Conservation (phyloP, 2,113 vertebrate species). For the Himantopus leucocephalus region DNA sequence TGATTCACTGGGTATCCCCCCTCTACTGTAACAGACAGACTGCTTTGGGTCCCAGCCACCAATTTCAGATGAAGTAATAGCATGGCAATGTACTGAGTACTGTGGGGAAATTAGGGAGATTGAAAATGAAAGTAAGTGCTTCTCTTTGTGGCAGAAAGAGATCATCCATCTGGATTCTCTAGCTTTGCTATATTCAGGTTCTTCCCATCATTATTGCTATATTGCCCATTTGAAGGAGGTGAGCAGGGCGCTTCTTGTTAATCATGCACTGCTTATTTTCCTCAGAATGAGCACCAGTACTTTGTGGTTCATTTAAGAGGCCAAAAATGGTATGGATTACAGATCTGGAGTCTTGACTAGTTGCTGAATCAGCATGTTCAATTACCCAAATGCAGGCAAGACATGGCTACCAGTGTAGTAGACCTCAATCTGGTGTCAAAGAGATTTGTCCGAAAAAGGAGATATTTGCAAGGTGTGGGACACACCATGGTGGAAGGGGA, state of each 20-base stretch:
- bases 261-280: background rate
- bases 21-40: background rate
- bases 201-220: background rate
- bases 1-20: background rate
- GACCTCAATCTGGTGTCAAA: background rate
- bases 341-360: background rate
- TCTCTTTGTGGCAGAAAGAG: background rate
- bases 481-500: background rate
- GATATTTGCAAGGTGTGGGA: background rate
- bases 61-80: background rate
- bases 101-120: background rate
- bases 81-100: background rate
- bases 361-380: background rate
- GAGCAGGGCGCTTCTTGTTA: background rate
- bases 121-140: background rate
- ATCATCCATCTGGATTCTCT: background rate
- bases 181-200: background rate
- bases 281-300: background rate
- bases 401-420: background rate
- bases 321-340: background rate
- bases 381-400: background rate
- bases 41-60: background rate
- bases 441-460: background rate
- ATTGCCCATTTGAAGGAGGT: background rate
- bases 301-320: background rate